Percentiles rank a stretch among this genome's conserved stretches.
Evolutionary conservation across 2,797 vertebrate species (phyloP).

Genomic region (Hafferia zeledoni): DNA sequence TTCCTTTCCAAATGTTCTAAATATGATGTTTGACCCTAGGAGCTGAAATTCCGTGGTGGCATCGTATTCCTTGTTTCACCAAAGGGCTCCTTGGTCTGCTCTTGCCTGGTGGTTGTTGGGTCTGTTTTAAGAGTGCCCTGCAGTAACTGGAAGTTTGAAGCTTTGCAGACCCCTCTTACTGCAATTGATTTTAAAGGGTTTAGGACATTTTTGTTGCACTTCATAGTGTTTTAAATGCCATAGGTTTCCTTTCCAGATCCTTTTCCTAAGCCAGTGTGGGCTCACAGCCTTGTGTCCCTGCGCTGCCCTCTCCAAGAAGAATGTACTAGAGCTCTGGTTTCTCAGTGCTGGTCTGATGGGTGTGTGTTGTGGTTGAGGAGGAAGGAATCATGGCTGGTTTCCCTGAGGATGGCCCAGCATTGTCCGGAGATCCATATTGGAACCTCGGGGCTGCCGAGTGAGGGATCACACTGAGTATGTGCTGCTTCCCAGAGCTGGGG

Average conservation of each 20-base stretch:
- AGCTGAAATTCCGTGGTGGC: constrained; percentile 17
- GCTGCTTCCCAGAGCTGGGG: constrained; percentile 50
- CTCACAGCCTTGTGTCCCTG: background rate
- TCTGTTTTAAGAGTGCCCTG: constrained; percentile 46
- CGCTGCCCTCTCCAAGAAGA: constrained; percentile 24
- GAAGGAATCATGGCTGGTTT: background rate
- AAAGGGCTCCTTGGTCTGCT: constrained; percentile 51
- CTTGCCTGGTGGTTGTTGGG: constrained; percentile 39
- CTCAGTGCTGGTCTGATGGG: background rate
- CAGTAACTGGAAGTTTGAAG: constrained; percentile 63
- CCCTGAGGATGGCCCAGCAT: background rate
- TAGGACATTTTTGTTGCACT: constrained; percentile 68
- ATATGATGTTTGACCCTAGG: constrained; percentile 49
- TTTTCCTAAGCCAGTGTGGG: constrained; percentile 2
- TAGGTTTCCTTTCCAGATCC: constrained; percentile 30
- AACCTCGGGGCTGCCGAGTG: background rate
- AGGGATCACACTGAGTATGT: background rate
- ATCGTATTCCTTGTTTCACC: constrained; percentile 6
- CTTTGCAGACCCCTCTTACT: constrained; percentile 42
- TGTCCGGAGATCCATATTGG: background rate
- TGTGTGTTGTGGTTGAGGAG: background rate
- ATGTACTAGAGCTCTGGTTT: constrained; percentile 47
- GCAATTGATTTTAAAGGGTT: constrained; percentile 37
- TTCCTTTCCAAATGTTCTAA: constrained; percentile 66
- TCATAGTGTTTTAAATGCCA: constrained; percentile 68